Conservation (phyloP, 2,888 invertebrate genomes). For the Eilema griseolum region DNA sequence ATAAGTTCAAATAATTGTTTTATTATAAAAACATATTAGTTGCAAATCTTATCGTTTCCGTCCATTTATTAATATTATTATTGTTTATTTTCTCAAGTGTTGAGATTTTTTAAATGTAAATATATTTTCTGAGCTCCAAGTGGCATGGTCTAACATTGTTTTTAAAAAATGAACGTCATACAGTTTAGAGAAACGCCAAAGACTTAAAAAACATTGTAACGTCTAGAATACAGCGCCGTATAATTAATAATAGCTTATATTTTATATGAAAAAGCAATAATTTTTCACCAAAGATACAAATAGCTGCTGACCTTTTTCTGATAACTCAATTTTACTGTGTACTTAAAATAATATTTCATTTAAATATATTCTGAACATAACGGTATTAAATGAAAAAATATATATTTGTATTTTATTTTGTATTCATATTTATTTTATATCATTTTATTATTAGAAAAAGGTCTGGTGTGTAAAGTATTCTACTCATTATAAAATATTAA, state of each 20-base stretch:
- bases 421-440: conserved; percentile 9
- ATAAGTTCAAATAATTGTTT: conserved; percentile 73
- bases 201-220: conserved; percentile 69
- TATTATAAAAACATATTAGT: conserved; percentile 63
- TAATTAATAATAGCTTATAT: conserved; percentile 56
- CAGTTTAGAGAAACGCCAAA: conserved; percentile 86
- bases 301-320: conserved; percentile 62
- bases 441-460: conserved; percentile 45
- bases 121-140: conserved; percentile 46
- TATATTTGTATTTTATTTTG: not conserved
- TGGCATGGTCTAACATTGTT: conserved; percentile 62
- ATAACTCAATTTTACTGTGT: conserved; percentile 31
- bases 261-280: conserved; percentile 69
- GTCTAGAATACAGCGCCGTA: conserved; percentile 60
- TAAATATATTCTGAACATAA: not conserved
- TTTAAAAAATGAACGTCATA: conserved; percentile 71
- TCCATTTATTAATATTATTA: conserved; percentile 73
- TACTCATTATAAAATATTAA: conserved; percentile 49
- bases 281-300: conserved; percentile 74
- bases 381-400: not conserved
- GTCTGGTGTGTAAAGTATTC: conserved; percentile 49
- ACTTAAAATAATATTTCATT: conserved; percentile 6
- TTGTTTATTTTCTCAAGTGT: conserved; percentile 60
- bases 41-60: conserved; percentile 84
- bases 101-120: conserved; percentile 58